Conservation (phyloP, 2,888 invertebrate species). For the Camponotus fellah region DNA sequence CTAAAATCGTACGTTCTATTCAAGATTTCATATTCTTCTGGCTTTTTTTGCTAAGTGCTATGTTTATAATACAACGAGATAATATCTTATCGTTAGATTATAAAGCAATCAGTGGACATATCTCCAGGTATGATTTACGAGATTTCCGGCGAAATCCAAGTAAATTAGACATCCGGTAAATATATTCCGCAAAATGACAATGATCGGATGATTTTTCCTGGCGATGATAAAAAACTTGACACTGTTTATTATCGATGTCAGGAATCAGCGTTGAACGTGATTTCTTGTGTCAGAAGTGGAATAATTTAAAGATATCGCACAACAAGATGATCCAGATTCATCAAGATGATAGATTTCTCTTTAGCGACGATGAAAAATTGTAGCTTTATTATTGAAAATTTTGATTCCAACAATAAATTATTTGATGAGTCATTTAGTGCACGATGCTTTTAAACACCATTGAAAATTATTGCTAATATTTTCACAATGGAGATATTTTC, state of each 20-base stretch:
- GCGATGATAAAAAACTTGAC: background rate
- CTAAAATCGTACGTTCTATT: background rate
- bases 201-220: background rate
- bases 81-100: slow-evolving; percentile 18
- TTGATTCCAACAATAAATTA: background rate
- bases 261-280: background rate
- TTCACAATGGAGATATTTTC: background rate
- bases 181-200: background rate
- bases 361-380: background rate
- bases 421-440: background rate
- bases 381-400: background rate
- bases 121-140: background rate
- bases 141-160: background rate
- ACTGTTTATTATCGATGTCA: background rate
- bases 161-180: background rate
- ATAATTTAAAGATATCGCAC: slow-evolving; percentile 8
- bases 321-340: background rate
- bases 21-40: slow-evolving; percentile 12
- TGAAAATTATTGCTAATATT: background rate
- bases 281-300: background rate
- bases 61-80: slow-evolving; percentile 27
- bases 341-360: background rate
- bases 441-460: background rate
- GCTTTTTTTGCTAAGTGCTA: background rate
- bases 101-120: background rate